Conservation (phyloP, 1,140 invertebrate species). For the Teleopsis dalmanni region DNA sequence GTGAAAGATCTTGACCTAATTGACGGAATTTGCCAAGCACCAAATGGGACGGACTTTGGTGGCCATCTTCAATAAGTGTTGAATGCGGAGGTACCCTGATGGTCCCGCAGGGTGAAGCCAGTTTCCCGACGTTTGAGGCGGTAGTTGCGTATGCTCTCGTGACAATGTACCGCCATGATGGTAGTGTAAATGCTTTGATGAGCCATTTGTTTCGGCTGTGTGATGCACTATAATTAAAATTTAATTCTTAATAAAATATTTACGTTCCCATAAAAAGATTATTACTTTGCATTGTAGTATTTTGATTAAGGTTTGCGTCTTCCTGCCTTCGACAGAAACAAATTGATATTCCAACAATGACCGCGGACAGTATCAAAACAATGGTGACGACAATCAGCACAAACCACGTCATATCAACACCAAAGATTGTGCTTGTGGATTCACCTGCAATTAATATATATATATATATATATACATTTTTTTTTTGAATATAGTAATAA, state of each 20-base stretch:
- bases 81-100: constrained; percentile 58
- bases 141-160: constrained; percentile 44
- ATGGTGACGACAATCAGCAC: constrained; percentile 60
- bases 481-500: no score
- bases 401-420: constrained; percentile 68
- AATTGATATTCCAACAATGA: constrained; percentile 58
- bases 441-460: constrained; percentile 56
- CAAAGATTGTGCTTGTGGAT: constrained; percentile 62
- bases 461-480: no score
- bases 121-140: constrained; percentile 69
- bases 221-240: constrained; percentile 58
- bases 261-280: constrained; percentile 1
- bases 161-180: constrained; percentile 43
- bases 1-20: constrained; percentile 45
- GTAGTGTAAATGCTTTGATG: constrained; percentile 55
- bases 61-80: constrained; percentile 45
- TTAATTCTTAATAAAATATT: background rate
- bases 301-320: constrained; percentile 48
- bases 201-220: constrained; percentile 71
- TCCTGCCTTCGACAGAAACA: constrained; percentile 64
- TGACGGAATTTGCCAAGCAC: constrained; percentile 45
- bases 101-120: constrained; percentile 86
- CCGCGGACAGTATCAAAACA: constrained; percentile 57
- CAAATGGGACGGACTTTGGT: constrained; percentile 47
- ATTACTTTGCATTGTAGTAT: constrained; percentile 36